Conservation (phyloP, 2,888 invertebrate species). For the Standfussiana lucernea region DNA sequence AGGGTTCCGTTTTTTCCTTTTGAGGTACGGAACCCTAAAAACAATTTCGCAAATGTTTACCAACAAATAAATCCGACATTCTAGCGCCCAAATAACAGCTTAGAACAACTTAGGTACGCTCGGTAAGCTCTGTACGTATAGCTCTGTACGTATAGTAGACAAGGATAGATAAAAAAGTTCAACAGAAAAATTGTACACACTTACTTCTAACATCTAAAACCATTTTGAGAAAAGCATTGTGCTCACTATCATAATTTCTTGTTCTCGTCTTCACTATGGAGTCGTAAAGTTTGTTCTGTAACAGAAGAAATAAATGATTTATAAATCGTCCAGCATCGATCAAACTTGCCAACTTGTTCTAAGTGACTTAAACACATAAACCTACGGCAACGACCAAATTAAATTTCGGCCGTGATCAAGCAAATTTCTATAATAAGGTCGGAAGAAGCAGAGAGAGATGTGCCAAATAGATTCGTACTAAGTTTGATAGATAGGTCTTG, state of each 20-base stretch:
- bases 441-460: neutral
- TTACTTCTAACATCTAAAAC: conserved; percentile 94
- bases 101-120: too few species aligned
- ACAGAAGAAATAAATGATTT: conserved; percentile 4
- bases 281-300: conserved; percentile 93
- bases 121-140: too few species aligned
- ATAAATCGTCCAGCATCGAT: neutral
- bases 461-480: neutral
- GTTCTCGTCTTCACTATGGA: conserved; percentile 93
- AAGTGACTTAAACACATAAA: neutral
- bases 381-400: neutral
- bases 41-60: neutral
- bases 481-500: neutral
- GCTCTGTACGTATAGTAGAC: neutral
- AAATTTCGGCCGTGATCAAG: neutral
- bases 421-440: neutral
- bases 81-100: neutral
- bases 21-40: too few species aligned
- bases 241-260: conserved; percentile 93
- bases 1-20: too few species aligned
- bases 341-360: neutral
- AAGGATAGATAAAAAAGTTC: neutral
- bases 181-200: conserved; percentile 69
- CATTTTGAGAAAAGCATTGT: conserved; percentile 95
- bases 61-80: neutral